Conservation (phyloP, 2,888 invertebrate species). For the Rhopalosiphum nymphaeae region DNA sequence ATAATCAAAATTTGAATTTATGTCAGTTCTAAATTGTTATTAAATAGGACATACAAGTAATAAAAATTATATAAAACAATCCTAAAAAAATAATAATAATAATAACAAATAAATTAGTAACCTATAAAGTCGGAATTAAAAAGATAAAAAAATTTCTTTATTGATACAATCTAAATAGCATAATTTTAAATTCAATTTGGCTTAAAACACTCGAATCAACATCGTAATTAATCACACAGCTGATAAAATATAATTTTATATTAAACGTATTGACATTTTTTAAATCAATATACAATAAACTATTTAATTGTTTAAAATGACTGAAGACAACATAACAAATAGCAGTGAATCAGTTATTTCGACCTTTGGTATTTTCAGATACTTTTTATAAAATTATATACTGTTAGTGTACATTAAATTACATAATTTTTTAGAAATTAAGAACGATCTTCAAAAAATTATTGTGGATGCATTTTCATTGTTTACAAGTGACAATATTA, state of each 20-base stretch:
- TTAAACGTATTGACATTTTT: not conserved
- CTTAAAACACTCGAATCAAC: not conserved
- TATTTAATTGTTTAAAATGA: slow-evolving; percentile 14
- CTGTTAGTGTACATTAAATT: not conserved
- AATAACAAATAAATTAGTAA: not conserved
- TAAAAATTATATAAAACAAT: not conserved
- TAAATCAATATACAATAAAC: not conserved
- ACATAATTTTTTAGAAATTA: slow-evolving; percentile 3
- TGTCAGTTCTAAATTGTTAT: too few species aligned
- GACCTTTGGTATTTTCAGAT: not conserved
- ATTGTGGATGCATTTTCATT: slow-evolving; percentile 39
- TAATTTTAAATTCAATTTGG: not conserved
- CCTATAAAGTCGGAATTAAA: not conserved
- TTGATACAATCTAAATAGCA: not conserved
- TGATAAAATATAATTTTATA: not conserved
- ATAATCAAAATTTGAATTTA: too few species aligned
- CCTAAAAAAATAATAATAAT: not conserved
- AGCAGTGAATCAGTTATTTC: not conserved
- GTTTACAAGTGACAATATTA: not conserved
- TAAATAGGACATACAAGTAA: not conserved
- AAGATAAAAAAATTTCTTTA: not conserved
- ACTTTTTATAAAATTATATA: not conserved
- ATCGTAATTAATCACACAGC: not conserved
- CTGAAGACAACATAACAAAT: not conserved
- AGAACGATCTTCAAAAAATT: slow-evolving; percentile 42